phyloP scores from a whole-genome alignment of 2,113 vertebrate species.

The Herpetotheres cachinnans region DNA sequence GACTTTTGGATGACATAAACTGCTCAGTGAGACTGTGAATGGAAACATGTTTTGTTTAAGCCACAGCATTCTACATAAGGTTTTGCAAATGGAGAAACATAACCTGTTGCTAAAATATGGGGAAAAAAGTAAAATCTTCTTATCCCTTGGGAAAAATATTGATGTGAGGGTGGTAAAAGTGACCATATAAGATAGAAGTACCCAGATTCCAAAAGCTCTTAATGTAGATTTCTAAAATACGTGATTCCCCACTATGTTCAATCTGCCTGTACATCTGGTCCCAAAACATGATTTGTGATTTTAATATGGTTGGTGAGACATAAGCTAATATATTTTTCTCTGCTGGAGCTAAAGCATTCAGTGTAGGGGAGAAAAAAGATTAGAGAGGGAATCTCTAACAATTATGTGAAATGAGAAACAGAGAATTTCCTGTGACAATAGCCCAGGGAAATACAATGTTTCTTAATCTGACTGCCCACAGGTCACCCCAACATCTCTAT shows the following conservation, averaged over 20 bases:
- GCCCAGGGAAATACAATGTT: background rate
- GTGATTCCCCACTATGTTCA: background rate
- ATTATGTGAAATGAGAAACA: background rate
- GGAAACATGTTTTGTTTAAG: background rate
- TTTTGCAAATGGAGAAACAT: background rate
- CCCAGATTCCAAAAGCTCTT: background rate
- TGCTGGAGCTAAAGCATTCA: background rate
- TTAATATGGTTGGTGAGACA: slow-evolving; percentile 35
- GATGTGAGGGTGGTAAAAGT: background rate
- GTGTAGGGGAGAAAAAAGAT: background rate
- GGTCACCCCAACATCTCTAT: background rate
- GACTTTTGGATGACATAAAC: background rate
- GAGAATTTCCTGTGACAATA: background rate
- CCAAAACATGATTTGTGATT: slow-evolving; percentile 18
- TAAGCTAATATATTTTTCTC: slow-evolving; percentile 32
- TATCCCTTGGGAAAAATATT: background rate
- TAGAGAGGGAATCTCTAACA: background rate
- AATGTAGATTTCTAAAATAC: background rate
- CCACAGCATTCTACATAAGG: background rate
- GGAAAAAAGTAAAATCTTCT: background rate
- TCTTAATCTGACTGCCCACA: background rate
- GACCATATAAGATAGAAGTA: background rate
- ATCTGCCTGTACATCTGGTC: slow-evolving; percentile 25
- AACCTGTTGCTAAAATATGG: background rate
- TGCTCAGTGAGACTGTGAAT: background rate